Evolutionary conservation across 2,797 vertebrate species (phyloP).

Genomic region (Eospalax fontanierii): DNA sequence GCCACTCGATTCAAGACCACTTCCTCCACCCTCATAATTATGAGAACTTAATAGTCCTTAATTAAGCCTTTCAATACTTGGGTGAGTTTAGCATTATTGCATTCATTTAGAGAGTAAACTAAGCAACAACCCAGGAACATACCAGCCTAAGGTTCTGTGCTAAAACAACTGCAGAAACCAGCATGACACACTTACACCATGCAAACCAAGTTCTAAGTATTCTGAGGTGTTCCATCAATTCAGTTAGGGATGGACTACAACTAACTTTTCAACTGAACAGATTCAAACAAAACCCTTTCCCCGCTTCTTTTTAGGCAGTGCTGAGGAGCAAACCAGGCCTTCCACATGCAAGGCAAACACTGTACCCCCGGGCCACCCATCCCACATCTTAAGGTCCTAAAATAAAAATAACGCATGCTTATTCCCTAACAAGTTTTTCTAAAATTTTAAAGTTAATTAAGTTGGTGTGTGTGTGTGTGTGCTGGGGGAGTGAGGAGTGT

Average conservation of each 20-base stretch:
- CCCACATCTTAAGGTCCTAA: not conserved
- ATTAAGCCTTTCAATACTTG: constrained; percentile 8
- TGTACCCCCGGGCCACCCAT: not conserved
- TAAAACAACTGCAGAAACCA: not conserved
- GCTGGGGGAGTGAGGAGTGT: not conserved
- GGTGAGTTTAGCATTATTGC: not conserved
- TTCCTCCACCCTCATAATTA: constrained; percentile 48
- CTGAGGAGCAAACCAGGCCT: not conserved
- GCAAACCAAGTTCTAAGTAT: constrained; percentile 2
- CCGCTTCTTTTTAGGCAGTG: not conserved
- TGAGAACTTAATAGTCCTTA: constrained; percentile 42
- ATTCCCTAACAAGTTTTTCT: not conserved
- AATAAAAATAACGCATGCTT: not conserved
- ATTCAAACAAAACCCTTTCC: constrained; percentile 37
- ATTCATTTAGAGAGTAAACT: constrained; percentile 34
- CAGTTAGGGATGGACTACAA: not conserved
- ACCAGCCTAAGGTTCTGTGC: not conserved
- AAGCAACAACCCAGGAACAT: not conserved
- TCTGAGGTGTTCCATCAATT: not conserved
- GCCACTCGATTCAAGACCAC: not conserved
- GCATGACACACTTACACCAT: not conserved
- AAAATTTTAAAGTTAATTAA: no score
- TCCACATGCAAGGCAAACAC: not conserved
- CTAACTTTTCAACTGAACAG: constrained; percentile 22
- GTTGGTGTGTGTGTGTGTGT: not conserved